Base-by-base conservation (phyloP, 2,888 invertebrate genomes). In the Lampropteryx suffumata region DNA sequence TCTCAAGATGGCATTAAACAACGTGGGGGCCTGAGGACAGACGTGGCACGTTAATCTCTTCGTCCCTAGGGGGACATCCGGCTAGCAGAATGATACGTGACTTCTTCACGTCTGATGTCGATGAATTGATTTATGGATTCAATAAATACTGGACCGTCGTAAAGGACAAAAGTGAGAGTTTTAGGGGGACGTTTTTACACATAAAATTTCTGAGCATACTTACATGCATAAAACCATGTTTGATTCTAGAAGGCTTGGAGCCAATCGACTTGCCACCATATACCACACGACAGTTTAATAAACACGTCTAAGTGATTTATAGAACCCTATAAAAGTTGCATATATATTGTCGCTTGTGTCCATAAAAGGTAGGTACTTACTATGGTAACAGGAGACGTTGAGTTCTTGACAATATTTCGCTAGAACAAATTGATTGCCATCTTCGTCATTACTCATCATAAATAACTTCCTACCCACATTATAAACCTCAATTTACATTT, bases 11-110 rank as follows among this genome's bases (percentile, higher is more conserved):
- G 13, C 37, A 79, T 80, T 80, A 84, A 78, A 83, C 81, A 81
- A 76, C 77, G 76, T 66, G 75, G 76, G 57, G 69, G 79, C 72
- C 67, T 48, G 78, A 77, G 83, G 83, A 84, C 82, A 82, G 82
- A 79, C 83, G 73, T 67, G 80, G 64, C 65, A 68, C 84, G 84
- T 88, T 84, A 87, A 88, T 87, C 87, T 85, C 71, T 68, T 64
- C 64, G 66, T 83, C 87, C 83, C 87, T 14, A 24, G 85, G 80
- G 86, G 66, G 77, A 74, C 77, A 79, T 86, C 79, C 64, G 21
- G 56, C 65, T 52, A 61, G 64, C 73, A 57, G 57, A 64, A 64
- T 65, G 55, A 63, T 63, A 84, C 84, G 85, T 86, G 86, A 83
- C 82, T 83, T 79, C 77, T 76, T 62, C 67, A 66, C 69, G 62